Base-by-base conservation (phyloP, 2,888 invertebrate genomes). In the Drosophila affinis region DNA sequence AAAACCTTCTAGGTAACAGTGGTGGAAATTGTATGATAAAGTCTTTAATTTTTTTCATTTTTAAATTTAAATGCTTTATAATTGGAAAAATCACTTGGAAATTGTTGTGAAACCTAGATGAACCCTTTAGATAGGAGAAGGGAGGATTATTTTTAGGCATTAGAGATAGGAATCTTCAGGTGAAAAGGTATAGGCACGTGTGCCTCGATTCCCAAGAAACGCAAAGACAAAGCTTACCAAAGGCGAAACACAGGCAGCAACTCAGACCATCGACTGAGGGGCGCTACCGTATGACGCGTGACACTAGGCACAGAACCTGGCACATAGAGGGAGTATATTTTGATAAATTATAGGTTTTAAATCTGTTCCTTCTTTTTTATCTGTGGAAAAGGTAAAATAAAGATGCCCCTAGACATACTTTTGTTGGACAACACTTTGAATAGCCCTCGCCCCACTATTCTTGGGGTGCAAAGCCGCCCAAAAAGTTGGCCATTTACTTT, bases 1-100 rank as follows among this genome's bases (percentile, higher is more conserved):
- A 46, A 68, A 45, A 51, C 57, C 57, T 67, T 67, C 65, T 68
- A 68, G 57, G 51, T 57, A 57, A 67, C 65, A 32, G 49, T 65
- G 65, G 56, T 32, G 12, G 5, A 18, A 32, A 44, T 21, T 10
- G 3, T 6, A 24, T 55, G 32, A 5, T 1, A 21, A 51, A 68
- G 51, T 51, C 27, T 7, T 7, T n/a, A n/a, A 39, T 7, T 5
- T 44, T 45, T 21, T 3, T 21, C 14, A 14, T 21, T 21, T n/a
- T 10, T 4, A 3, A 21, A 18, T 21, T 18, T 10, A 32, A 46
- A 12, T 34, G 3, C 5, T 14, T 27, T 46, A 18, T 45, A 65
- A 51, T 21, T 45, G 49, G 4, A 5, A 14, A n/a, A 39, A 7
- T 5, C 34, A 12, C 0, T 39, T 14, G 14, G 2, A 39, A 39